These are phyloP conservation scores for Ochlodes sylvanus DNA, from an alignment of 2,888 invertebrate genomes.

Conservation along the genomic window DNA sequence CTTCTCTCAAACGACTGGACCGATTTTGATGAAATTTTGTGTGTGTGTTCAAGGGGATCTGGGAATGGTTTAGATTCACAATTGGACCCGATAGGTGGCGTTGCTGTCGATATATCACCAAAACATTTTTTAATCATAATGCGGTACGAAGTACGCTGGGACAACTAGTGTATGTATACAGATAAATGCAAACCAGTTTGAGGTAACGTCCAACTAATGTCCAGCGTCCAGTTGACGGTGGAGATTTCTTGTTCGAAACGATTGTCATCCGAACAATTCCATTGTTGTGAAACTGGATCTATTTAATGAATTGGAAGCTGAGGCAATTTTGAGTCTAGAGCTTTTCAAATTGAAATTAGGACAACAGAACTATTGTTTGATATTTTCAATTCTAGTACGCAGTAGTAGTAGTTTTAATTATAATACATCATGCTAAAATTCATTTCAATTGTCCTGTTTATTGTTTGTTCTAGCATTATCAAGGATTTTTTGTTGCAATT, in stretches of 20 bases:
- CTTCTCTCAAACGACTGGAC: no score
- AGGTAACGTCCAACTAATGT: constrained; percentile 26
- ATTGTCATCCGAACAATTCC: constrained; percentile 36
- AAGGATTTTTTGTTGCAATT: no score
- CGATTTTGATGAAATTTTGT: no score
- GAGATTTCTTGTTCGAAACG: constrained; percentile 31
- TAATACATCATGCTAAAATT: neutral
- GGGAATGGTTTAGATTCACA: no score
- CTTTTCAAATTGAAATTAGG: constrained; percentile 5
- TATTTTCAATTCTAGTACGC: neutral
- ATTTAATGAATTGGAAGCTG: constrained; percentile 25
- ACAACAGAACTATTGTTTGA: neutral
- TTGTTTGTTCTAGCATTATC: no score
- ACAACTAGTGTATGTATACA: neutral
- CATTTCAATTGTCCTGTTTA: no score
- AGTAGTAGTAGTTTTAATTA: neutral
- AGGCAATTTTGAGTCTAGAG: neutral
- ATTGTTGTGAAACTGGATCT: constrained; percentile 35
- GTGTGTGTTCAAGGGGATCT: no score
- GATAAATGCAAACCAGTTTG: constrained; percentile 18
- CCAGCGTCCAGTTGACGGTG: constrained; percentile 17
- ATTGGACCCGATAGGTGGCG: no score
- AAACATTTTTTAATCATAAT: no score
- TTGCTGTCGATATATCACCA: no score
- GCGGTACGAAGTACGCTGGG: no score